Evolutionary conservation across 1,140 invertebrate species (phyloP).

Genomic region (Parasteatoda tepidariorum): DNA sequence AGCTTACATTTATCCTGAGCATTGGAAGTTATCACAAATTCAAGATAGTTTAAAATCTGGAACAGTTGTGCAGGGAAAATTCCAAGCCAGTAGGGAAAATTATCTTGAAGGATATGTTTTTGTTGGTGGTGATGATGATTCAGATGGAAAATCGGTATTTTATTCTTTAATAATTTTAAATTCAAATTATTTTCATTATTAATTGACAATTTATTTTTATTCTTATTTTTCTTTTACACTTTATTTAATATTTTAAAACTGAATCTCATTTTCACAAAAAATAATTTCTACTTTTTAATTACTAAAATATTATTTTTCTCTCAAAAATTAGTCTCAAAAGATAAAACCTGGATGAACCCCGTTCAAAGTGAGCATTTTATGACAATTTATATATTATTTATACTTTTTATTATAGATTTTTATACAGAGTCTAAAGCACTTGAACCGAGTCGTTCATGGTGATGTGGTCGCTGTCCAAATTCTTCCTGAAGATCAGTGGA

Average conservation of each 20-base stretch:
- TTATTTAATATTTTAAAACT: too few species aligned
- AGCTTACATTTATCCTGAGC: constrained; percentile 79
- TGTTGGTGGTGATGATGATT: constrained; percentile 72
- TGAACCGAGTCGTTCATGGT: constrained; percentile 96
- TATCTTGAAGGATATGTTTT: constrained; percentile 93
- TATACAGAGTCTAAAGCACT: constrained; percentile 85
- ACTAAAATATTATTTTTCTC: too few species aligned
- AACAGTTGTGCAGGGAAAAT: constrained; percentile 84
- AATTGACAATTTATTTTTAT: too few species aligned
- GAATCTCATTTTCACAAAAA: too few species aligned
- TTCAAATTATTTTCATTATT: neutral
- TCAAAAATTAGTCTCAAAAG: too few species aligned
- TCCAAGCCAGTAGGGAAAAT: constrained; percentile 82
- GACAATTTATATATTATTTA: too few species aligned
- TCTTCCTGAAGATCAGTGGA: constrained; percentile 91
- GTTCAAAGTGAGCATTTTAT: too few species aligned
- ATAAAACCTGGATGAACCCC: too few species aligned
- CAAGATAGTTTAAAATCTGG: constrained; percentile 85
- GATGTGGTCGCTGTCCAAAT: constrained; percentile 94
- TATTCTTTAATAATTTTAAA: constrained; percentile 13
- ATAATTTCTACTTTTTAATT: too few species aligned
- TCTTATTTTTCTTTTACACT: too few species aligned
- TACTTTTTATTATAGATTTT: constrained; percentile 78
- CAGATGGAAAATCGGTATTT: constrained; percentile 78
- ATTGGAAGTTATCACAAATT: constrained; percentile 80